Conservation (phyloP, 1,140 invertebrate genomes). For the Platorchestia sp. region DNA sequence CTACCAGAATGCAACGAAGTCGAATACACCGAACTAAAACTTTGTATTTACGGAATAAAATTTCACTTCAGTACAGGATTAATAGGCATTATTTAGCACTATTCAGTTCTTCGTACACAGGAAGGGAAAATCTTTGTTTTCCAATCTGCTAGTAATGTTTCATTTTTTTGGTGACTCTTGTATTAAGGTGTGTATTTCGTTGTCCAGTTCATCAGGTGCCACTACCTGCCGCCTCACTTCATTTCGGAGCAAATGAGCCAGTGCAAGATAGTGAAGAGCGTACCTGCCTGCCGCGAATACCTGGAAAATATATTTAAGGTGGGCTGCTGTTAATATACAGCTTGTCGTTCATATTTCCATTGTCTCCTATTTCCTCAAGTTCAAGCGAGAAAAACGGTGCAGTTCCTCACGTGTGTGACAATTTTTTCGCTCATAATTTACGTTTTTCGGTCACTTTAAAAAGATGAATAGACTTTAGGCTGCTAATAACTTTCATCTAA, state of each 20-base stretch:
- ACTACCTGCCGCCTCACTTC: constrained; percentile 92
- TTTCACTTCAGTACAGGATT: not conserved
- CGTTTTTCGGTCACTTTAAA: not conserved
- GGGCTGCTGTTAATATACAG: not conserved
- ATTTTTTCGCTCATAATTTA: not conserved
- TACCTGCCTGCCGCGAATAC: constrained; percentile 90
- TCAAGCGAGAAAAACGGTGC: no score
- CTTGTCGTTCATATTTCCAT: not conserved
- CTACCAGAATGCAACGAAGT: not conserved
- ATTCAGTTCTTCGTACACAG: not conserved
- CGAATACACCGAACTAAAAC: not conserved
- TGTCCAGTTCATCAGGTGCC: constrained; percentile 76
- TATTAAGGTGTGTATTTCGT: not conserved
- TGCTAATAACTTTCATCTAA: not conserved
- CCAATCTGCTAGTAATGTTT: not conserved
- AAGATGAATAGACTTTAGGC: not conserved
- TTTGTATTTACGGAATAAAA: not conserved
- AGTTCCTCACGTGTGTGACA: not conserved
- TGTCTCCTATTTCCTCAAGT: not conserved
- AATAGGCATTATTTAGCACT: not conserved
- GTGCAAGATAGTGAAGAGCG: constrained; percentile 88
- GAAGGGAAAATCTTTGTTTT: not conserved
- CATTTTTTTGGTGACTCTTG: not conserved
- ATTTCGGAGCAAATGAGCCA: constrained; percentile 90
- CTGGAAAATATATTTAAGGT: constrained; percentile 89